Conservation (phyloP, 2,113 vertebrate genomes). For the Phylloscopus trochiloides region DNA sequence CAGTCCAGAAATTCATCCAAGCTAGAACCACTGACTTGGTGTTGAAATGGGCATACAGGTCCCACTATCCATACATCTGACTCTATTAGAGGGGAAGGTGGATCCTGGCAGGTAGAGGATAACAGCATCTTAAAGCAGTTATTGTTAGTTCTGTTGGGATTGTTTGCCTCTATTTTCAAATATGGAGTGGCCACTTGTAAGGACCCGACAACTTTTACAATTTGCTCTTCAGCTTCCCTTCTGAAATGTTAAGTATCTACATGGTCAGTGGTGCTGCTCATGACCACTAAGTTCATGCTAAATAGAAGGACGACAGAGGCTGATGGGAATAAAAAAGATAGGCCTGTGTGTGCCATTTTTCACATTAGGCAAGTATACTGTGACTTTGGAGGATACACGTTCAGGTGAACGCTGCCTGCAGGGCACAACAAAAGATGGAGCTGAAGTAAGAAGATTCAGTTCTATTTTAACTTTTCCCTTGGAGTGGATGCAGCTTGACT, state of each 20-base stretch:
- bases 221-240: not conserved
- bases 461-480: constrained; percentile 32
- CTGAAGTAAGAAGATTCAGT: not conserved
- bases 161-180: not conserved
- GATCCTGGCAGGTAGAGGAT: not conserved
- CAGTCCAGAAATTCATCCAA: not conserved
- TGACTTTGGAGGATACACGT: not conserved
- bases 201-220: not conserved
- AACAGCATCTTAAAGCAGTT: not conserved
- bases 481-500: not conserved
- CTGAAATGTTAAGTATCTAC: not conserved
- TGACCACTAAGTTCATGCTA: not conserved
- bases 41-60: not conserved
- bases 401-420: not conserved
- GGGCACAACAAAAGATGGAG: constrained; percentile 6
- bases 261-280: not conserved
- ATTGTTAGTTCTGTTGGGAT: not conserved
- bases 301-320: not conserved
- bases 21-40: not conserved
- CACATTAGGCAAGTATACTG: not conserved
- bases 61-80: not conserved
- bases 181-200: not conserved
- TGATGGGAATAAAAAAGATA: not conserved
- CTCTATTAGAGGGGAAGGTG: not conserved
- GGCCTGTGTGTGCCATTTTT: not conserved